phyloP scores from a whole-genome alignment of 2,113 vertebrate species.

The Egretta garzetta region DNA sequence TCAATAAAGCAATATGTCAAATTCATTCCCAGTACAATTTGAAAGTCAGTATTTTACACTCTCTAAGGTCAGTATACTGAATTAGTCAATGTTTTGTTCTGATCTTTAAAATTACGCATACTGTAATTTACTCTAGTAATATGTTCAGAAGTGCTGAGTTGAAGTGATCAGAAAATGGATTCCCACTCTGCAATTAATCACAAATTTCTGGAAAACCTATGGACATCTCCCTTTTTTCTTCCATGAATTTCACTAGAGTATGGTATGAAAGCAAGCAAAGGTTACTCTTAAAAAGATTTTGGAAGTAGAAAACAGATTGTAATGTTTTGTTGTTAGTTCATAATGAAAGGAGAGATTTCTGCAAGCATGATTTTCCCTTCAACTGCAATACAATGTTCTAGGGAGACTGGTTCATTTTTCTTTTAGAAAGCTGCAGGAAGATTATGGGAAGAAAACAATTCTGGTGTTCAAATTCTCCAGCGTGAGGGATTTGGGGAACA shows the following conservation, averaged over 20 bases:
- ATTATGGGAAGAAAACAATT: background rate
- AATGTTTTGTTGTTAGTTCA: background rate
- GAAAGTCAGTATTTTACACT: background rate
- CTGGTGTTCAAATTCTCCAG: background rate
- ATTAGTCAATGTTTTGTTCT: background rate
- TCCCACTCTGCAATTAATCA: background rate
- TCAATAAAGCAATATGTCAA: background rate
- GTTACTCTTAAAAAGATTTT: background rate
- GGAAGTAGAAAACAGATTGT: background rate
- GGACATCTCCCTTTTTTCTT: background rate
- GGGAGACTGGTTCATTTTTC: background rate
- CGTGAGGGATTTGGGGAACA: background rate
- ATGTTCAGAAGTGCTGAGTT: background rate
- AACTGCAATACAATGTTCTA: background rate
- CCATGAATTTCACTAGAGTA: background rate
- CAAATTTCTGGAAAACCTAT: background rate
- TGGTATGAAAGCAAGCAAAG: background rate
- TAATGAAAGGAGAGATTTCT: background rate
- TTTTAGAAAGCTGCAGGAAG: background rate
- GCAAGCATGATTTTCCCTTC: background rate
- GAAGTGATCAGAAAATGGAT: background rate
- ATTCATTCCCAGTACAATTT: background rate
- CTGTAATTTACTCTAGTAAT: background rate
- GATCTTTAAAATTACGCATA: background rate
- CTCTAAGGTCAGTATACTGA: background rate